phyloP scores from a whole-genome alignment of 2,113 vertebrate species.

The Phyllopteryx taeniolatus region DNA sequence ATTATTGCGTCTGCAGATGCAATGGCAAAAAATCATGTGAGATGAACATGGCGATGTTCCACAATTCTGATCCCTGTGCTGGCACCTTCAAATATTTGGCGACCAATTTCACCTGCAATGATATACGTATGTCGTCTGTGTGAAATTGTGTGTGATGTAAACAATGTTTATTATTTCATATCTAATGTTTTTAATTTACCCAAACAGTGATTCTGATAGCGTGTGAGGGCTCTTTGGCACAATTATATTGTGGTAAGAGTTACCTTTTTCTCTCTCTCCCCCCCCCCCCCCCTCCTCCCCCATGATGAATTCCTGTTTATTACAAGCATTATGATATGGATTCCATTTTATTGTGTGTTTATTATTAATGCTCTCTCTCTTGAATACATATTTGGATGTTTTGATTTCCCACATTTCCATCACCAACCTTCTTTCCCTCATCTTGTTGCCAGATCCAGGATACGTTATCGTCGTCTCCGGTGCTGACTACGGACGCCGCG shows the following conservation, averaged over 20 bases:
- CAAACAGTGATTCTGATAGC: conserved; percentile 9
- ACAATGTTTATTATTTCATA: background rate
- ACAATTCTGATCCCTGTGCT: background rate
- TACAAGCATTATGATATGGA: too few relatives aligned
- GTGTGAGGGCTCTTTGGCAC: conserved; percentile 30
- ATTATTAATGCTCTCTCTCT: background rate
- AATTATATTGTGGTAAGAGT: conserved; percentile 44
- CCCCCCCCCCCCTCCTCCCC: too few relatives aligned
- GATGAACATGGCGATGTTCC: background rate
- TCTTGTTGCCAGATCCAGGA: conserved; percentile 17
- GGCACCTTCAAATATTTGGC: conserved; percentile 40
- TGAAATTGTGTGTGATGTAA: background rate
- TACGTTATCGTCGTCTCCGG: conserved; percentile 33
- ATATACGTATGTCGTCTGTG: conserved; percentile 24
- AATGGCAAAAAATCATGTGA: conserved; percentile 36
- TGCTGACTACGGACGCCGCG: conserved; percentile 48
- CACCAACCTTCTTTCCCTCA: background rate
- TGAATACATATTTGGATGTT: background rate
- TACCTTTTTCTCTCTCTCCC: too few relatives aligned
- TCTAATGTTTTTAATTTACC: conserved; percentile 1
- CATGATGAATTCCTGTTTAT: background rate
- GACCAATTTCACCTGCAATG: conserved; percentile 30
- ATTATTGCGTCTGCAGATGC: conserved; percentile 25
- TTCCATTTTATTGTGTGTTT: too few relatives aligned
- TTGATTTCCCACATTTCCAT: background rate